Percentiles rank a stretch among this genome's conserved stretches.
Evolutionary conservation across 2,888 invertebrate species (phyloP).

Genomic region (Branchipolynoe longqiensis): DNA sequence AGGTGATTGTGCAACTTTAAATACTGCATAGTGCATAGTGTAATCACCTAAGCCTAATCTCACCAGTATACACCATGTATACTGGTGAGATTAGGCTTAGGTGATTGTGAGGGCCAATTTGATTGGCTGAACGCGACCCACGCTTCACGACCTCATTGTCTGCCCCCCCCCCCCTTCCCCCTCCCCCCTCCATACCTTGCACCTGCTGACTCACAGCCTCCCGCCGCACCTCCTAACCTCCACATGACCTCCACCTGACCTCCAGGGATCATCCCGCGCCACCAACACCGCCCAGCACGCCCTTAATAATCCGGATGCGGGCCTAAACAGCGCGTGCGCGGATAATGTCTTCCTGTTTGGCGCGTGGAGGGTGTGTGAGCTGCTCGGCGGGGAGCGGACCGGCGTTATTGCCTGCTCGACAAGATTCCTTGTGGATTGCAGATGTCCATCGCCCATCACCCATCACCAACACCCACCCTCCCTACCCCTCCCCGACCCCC

Average conservation of each 20-base stretch:
- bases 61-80: no score
- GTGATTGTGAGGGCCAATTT: no score
- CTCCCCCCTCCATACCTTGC: not conserved
- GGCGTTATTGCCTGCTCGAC: slow-evolving; percentile 29
- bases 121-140: no score
- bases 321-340: slow-evolving; percentile 41
- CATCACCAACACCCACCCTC: no score
- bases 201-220: slow-evolving; percentile 21
- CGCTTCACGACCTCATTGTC: no score
- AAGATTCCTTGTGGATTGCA: slow-evolving; percentile 10
- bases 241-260: slow-evolving; percentile 22
- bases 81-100: no score
- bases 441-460: no score
- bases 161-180: no score
- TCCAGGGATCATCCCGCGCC: slow-evolving; percentile 39
- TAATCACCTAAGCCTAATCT: no score
- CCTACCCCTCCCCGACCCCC: no score
- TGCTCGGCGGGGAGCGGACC: not conserved
- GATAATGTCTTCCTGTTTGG: slow-evolving; percentile 38
- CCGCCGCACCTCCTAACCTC: not conserved
- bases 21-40: no score
- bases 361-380: not conserved
- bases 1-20: no score
- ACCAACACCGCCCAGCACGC: slow-evolving; percentile 16
- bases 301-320: slow-evolving; percentile 39